phyloP scores from a whole-genome alignment of 92 coral and sea anemone species.

The Pocillopora meandrina region DNA sequence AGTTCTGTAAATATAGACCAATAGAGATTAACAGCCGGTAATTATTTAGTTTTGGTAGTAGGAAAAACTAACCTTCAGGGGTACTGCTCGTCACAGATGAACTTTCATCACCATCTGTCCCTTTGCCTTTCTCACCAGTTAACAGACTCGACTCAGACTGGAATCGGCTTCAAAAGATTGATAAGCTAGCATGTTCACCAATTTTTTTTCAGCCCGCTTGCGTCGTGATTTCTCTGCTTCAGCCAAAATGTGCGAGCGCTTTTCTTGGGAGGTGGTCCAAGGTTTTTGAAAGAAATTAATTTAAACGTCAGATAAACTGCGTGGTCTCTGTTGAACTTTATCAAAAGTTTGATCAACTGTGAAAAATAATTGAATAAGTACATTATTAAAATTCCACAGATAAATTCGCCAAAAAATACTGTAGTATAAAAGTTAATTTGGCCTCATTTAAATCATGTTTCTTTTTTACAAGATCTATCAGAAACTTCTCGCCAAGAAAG shows the following conservation, averaged over 20 bases:
- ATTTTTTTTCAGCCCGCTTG: slow-evolving; percentile 9
- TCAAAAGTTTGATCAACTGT: slow-evolving; percentile 21
- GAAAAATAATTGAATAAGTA: background rate
- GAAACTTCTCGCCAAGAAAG: too few relatives aligned
- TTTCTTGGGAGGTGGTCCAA: background rate
- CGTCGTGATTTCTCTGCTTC: slow-evolving; percentile 32
- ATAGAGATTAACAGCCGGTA: background rate
- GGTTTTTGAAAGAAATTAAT: background rate
- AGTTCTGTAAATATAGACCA: too few relatives aligned
- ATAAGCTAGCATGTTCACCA: background rate
- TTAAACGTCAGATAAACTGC: slow-evolving; percentile 47
- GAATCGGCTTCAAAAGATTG: background rate
- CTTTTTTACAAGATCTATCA: too few relatives aligned
- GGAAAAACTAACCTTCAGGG: slow-evolving; percentile 35
- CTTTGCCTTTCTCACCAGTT: background rate
- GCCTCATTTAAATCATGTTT: too few relatives aligned
- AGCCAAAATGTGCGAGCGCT: slow-evolving; percentile 42
- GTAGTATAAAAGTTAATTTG: too few relatives aligned
- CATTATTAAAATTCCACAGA: background rate
- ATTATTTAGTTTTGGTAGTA: background rate
- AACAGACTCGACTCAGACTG: background rate
- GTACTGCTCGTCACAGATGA: slow-evolving; percentile 27
- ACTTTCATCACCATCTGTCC: slow-evolving; percentile 30
- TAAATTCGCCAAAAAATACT: background rate
- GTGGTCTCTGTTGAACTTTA: slow-evolving; percentile 8